Evolutionary conservation across 1,140 invertebrate genomes (phyloP).

Genomic region (Condylostylus longicornis): DNA sequence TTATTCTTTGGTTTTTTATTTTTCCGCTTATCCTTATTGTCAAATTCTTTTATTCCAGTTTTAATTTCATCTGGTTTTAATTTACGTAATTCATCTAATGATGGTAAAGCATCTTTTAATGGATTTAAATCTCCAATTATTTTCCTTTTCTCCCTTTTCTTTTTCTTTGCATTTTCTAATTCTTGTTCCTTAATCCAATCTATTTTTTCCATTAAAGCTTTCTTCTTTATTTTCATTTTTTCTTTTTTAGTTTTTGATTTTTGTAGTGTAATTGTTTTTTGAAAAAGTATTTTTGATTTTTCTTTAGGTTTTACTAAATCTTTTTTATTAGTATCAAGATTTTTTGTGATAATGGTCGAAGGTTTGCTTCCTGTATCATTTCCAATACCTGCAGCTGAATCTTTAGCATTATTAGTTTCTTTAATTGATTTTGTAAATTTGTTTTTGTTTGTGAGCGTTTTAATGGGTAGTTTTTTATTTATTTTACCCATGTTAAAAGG

Average conservation of each 20-base stretch:
- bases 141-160: conserved; percentile 20
- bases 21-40: conserved; percentile 7
- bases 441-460: too few species aligned
- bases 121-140: conserved; percentile 26
- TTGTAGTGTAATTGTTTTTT: conserved; percentile 21
- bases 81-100: conserved; percentile 22
- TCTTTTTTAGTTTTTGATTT: conserved; percentile 22
- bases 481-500: too few species aligned
- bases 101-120: conserved; percentile 25
- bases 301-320: too few species aligned
- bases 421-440: too few species aligned
- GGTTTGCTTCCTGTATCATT: too few species aligned
- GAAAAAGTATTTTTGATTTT: too few species aligned
- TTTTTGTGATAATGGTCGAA: too few species aligned
- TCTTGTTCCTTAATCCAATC: conserved; percentile 14
- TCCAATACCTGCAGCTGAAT: too few species aligned
- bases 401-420: too few species aligned
- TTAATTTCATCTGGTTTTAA: conserved; percentile 12
- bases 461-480: too few species aligned
- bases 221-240: conserved; percentile 20
- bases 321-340: too few species aligned
- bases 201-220: conserved; percentile 22
- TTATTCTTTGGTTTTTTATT: conserved; percentile 18
- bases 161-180: conserved; percentile 20
- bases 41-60: conserved; percentile 7